These are phyloP conservation scores for Limanda limanda DNA, from an alignment of 2,113 vertebrate species.

Conservation along the genomic window DNA sequence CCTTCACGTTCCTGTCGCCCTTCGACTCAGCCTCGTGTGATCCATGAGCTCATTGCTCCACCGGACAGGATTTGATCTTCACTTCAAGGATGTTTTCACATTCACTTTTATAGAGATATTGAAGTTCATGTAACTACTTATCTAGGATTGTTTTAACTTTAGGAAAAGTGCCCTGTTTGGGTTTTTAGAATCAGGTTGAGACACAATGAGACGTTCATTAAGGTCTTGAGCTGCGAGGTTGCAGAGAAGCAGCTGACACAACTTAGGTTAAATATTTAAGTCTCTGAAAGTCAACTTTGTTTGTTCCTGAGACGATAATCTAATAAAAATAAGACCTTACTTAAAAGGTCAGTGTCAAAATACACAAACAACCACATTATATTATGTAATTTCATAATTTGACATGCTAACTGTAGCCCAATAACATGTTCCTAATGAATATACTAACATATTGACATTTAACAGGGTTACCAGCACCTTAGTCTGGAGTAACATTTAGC, in stretches of 20 bases:
- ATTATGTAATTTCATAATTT: too few species aligned
- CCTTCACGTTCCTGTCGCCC: background rate
- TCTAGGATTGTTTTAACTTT: background rate
- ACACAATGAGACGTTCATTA: background rate
- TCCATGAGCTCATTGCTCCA: conserved; percentile 57
- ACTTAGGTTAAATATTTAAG: background rate
- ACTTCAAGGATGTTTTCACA: conserved; percentile 32
- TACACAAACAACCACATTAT: too few species aligned
- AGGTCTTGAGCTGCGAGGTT: too few species aligned
- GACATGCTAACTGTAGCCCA: too few species aligned
- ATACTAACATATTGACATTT: too few species aligned
- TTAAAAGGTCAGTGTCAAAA: background rate
- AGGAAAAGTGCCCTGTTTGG: conserved; percentile 16
- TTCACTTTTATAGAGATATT: conserved; percentile 8
- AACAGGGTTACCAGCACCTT: too few species aligned
- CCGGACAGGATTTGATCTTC: conserved; percentile 26
- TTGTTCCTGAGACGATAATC: background rate
- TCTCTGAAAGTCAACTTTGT: background rate
- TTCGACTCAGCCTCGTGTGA: conserved; percentile 26
- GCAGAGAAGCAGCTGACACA: too few species aligned
- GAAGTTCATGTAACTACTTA: conserved; percentile 2
- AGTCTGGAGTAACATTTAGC: too few species aligned
- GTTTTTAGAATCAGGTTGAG: background rate
- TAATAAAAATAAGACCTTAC: too few species aligned
- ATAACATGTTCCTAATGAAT: too few species aligned